A percentile compares a stretch with the other conserved stretches of the same genome.
Evolutionary conservation across 2,888 invertebrate species (phyloP).

Genomic region (Mamestra brassicae): DNA sequence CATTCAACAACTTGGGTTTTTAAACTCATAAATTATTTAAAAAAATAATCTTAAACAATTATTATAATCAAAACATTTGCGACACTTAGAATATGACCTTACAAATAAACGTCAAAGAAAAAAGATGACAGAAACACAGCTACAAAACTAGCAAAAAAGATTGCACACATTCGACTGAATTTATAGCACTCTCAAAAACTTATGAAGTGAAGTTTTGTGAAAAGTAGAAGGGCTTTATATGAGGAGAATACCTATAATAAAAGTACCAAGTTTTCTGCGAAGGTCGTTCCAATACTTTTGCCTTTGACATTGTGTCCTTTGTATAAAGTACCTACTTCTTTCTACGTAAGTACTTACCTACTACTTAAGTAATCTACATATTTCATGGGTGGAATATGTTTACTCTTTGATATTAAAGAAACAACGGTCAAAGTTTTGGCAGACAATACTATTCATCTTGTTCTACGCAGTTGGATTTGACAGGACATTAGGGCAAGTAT

Average conservation of each 20-base stretch:
- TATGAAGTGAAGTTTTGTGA: constrained; percentile 53
- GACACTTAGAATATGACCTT: background rate
- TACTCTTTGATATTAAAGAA: constrained; percentile 39
- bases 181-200: constrained; percentile 60
- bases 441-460: constrained; percentile 50
- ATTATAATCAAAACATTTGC: too few species aligned
- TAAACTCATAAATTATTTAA: too few species aligned
- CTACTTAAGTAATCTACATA: constrained; percentile 57
- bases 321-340: constrained; percentile 45
- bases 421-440: constrained; percentile 46
- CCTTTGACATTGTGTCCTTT: constrained; percentile 63
- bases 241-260: constrained; percentile 58
- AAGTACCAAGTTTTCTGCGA: constrained; percentile 64
- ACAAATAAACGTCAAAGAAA: constrained; percentile 21
- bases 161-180: constrained; percentile 56
- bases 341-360: constrained; percentile 40
- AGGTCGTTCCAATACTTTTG: constrained; percentile 66
- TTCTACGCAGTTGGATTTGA: constrained; percentile 40
- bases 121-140: background rate
- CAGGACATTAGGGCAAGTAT: constrained; percentile 42
- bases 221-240: constrained; percentile 44
- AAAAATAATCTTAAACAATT: too few species aligned
- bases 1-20: too few species aligned
- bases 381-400: constrained; percentile 36
- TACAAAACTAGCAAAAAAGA: constrained; percentile 45